Percentiles rank a stretch among this genome's conserved stretches.
Conservation (phyloP, 2,797 vertebrate genomes). For the Liparis tanakae region DNA sequence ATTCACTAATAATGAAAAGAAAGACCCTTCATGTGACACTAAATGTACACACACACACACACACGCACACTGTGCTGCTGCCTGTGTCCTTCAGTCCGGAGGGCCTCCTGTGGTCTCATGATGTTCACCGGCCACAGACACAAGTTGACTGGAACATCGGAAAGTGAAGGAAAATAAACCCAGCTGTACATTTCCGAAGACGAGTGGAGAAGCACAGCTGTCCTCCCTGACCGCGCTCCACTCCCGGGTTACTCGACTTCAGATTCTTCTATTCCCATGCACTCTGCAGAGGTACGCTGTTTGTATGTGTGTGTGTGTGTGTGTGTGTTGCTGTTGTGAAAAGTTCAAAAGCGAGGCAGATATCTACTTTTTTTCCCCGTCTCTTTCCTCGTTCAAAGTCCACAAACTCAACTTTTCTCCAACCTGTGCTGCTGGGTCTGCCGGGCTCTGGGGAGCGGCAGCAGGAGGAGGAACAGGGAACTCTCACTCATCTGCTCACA, state of each 20-base stretch:
- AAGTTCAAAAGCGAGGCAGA: slow-evolving; percentile 73
- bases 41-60: not conserved
- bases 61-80: not conserved
- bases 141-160: slow-evolving; percentile 16
- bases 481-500: slow-evolving; percentile 71
- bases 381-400: slow-evolving; percentile 76
- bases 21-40: not conserved
- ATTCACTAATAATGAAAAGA: too few species aligned
- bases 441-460: slow-evolving; percentile 76
- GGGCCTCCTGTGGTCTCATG: not conserved
- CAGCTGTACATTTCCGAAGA: slow-evolving; percentile 50
- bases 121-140: slow-evolving; percentile 5
- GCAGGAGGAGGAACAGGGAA: slow-evolving; percentile 69
- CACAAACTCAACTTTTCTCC: slow-evolving; percentile 80
- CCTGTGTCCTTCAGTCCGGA: not conserved
- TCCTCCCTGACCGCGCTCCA: slow-evolving; percentile 57
- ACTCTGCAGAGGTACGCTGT: slow-evolving; percentile 51
- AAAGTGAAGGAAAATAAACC: slow-evolving; percentile 25
- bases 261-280: slow-evolving; percentile 45
- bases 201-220: slow-evolving; percentile 27
- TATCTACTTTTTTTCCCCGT: slow-evolving; percentile 41
- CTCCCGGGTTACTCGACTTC: slow-evolving; percentile 48
- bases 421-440: slow-evolving; percentile 74
- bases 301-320: slow-evolving; percentile 23
- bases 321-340: slow-evolving; percentile 69